Conservation (phyloP, 2,113 vertebrate species). For the Danionella cerebrum region DNA sequence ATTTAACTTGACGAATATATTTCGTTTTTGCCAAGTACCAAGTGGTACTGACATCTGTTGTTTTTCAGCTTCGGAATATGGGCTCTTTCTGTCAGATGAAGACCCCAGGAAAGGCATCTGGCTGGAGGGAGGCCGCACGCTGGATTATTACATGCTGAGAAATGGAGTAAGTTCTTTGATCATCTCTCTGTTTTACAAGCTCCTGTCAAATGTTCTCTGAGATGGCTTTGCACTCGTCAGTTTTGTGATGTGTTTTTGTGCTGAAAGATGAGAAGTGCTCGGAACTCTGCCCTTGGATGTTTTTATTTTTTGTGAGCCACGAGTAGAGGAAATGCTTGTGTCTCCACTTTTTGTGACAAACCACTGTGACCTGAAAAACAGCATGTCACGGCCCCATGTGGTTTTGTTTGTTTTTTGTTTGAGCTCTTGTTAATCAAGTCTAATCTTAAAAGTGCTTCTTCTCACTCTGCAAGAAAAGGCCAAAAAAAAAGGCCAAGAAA, state of each 20-base stretch:
- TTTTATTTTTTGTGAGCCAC: background rate
- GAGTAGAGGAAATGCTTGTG: background rate
- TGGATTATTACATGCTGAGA: conserved; percentile 98
- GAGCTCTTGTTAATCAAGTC: too few relatives aligned
- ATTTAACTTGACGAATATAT: background rate
- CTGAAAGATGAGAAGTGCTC: background rate
- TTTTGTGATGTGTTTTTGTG: background rate
- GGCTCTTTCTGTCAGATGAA: conserved; percentile 91
- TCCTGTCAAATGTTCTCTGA: background rate
- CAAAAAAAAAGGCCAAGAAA: too few relatives aligned
- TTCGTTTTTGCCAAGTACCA: background rate
- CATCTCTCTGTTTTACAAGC: background rate
- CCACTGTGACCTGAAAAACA: background rate
- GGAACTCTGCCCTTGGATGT: background rate
- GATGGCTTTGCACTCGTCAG: background rate
- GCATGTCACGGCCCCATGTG: background rate
- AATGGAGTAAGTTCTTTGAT: conserved; percentile 76
- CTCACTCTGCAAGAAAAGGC: too few relatives aligned
- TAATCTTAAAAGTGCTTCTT: too few relatives aligned
- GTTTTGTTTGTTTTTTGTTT: background rate
- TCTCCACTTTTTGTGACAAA: background rate
- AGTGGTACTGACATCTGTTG: background rate
- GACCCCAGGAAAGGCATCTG: conserved; percentile 97
- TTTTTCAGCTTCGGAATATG: conserved; percentile 87
- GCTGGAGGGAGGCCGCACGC: conserved; percentile 88